Evolutionary conservation across 2,888 invertebrate species (phyloP), one percentile per base, ranked within the genome.

Genomic region (Eilema griseolum): DNA sequence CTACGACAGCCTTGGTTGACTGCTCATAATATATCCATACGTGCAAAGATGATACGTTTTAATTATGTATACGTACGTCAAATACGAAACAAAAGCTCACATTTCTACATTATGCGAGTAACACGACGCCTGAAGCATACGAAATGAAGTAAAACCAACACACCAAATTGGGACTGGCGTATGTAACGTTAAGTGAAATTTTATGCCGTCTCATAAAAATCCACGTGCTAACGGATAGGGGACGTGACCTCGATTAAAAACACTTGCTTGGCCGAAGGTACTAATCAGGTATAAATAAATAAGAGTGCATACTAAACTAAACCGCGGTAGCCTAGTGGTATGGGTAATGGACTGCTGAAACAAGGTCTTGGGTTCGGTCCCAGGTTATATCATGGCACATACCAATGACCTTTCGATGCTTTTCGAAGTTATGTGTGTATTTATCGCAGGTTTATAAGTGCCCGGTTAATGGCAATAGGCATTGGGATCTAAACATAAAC

Each of bases 131-230:
- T 60, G 71, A 75, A 78, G 87, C 86, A 88, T 90, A 89, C 86
- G 79, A 83, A 88, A 91, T 89, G 87, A 89, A 87, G 86, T 81
- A 83, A 88, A 86, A 87, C 88, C 88, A 85, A 87, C 88, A 86
- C 85, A 86, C 86, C 87, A 85, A 90, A 89, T 88, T 86, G 87
- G 85, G 83, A 81, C 83, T 70, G 81, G 80, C 83, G 83, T 85
- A 82, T 83, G 88, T 86, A 83, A 86, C 79, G 87, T 85, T 87
- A 91, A 92, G 90, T 90, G 90, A 92, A 92, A 92, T 91, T 92
- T 92, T 90, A 92, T 89, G 87, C 85, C 83, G 83, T 81, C 86
- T 86, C 89, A 86, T 92, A 90, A 90, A 93, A 92, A 89, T 89
- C 86, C 85, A 87, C 86, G 87, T 85, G 85, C 78, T 84, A 81